Evolutionary conservation across 1,140 invertebrate species (phyloP), one percentile per base, ranked within the genome.

Genomic region (Drosophila elegans): DNA sequence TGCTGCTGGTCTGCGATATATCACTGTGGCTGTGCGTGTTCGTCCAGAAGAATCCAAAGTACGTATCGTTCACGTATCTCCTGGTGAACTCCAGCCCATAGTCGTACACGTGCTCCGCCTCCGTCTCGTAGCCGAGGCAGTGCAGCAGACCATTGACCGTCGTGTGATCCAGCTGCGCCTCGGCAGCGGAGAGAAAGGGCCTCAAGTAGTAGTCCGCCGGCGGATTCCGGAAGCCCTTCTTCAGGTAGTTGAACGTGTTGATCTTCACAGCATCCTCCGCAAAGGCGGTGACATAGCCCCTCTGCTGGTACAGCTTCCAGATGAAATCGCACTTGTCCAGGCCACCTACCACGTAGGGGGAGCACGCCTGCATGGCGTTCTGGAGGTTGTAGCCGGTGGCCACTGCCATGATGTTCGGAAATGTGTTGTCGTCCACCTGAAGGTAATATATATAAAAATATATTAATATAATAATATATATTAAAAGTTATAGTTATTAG

Each of bases 191-290:
- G 74, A 96, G 95, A 86, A 96, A 97, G 0, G 96, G 96, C 42
- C 96, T 93, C 38, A 96, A 93, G 78, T 97, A 98, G 84, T 97
- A 97, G 90, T 98, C 96, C 0, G 96, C 96, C 0, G 97, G 97
- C 25, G 95, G 95, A 25, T 95, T 93, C 7, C 94, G 92, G 90
- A 98, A 98, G 1, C 97, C 97, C 42, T 93, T 93, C 88, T 96
- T 97, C 4, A 95, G 84, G 89, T 96, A 98, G 91, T 97, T 97
- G 78, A 98, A 98, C 0, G 96, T 96, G 4, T 95, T 95, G 34
- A 97, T 95, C 25, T 93, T 91, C 0, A 95, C 94, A 4, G 94
- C 93, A 91, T 98, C 97, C 93, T 98, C 97, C 0, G 94, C 96
- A 57, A 96, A 96, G 3, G 95, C 95, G 0, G 97, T 98, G 0